Base-by-base conservation (phyloP, 2,888 invertebrate genomes). In the Prenolepis imparis region DNA sequence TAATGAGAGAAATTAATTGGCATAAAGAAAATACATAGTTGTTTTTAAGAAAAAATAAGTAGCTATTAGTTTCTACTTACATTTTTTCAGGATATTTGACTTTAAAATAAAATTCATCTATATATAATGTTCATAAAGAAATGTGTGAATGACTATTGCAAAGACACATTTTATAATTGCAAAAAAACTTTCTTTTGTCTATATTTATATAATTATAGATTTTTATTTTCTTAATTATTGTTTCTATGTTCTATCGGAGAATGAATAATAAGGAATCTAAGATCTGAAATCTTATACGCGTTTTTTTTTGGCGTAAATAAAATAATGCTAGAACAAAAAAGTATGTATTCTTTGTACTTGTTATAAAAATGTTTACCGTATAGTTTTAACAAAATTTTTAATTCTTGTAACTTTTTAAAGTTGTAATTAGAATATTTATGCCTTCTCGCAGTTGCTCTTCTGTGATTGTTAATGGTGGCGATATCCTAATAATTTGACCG, bases 401-500 rank as follows among this genome's bases (percentile, higher is more conserved):
- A 39, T 57, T 9, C 0, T 84, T 75, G 48, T 86, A 86, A 48
- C 55, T 88, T 41, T 87, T 89, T 4, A 94, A 85, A 28, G 92
- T 92, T 15, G 88, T 94, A 41, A 93, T 95, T 74, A 97, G 96
- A 86, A 97, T 97, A 44, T 95, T 93, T 6, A 95, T 90, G 84
- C 96, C 96, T 88, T 96, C 96, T 59, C 94, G 90, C 11, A 97
- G 85, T 93, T 97, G 96, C 41, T 95, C 94, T 88, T 96, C 96
- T 12, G 93, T 96, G 88, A 97, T 97, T n/a, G 95, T 95, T 0
- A 97, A 95, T 0, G 97, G 97, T 15, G 97, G 97, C 0, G 97
- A 96, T 91, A 97, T 96, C 80, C 97, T 95, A 84, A 97, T 96
- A 88, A 96, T 96, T 92, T 97, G 96, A n/a, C 96, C 96, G 90